Percentiles rank a stretch among this genome's conserved stretches.
phyloP scores from a whole-genome alignment of 2,888 invertebrate species.

The Mythimna impura region DNA sequence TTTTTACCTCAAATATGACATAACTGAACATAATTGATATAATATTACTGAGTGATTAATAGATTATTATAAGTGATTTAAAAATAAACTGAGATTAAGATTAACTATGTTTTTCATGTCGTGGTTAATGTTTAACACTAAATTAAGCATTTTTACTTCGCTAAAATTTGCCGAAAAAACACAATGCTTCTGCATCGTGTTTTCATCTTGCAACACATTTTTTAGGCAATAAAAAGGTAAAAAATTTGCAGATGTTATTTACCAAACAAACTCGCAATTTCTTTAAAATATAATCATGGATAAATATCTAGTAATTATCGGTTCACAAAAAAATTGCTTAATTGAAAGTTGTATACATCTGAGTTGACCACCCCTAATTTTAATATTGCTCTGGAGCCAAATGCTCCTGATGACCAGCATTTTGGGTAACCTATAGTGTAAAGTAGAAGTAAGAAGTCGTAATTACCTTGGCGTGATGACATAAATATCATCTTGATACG shows the following conservation, averaged over 20 bases:
- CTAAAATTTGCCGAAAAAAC: no score
- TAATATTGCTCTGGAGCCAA: background rate
- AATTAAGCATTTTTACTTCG: background rate
- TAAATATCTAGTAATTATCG: background rate
- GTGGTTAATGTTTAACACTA: background rate
- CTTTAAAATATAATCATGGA: background rate
- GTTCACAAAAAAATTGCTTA: background rate
- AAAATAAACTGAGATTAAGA: no score
- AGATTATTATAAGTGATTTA: no score
- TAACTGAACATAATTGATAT: no score
- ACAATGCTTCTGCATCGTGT: no score
- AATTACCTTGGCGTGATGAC: conserved; percentile 89
- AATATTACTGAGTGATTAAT: no score
- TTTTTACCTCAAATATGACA: no score
- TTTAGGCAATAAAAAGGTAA: no score
- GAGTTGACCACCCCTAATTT: background rate
- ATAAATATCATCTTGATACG: conserved; percentile 89
- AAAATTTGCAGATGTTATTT: no score
- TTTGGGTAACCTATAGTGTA: conserved; percentile 7
- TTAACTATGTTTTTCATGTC: background rate
- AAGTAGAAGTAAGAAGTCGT: conserved; percentile 3
- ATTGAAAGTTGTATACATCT: background rate
- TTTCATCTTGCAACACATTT: no score
- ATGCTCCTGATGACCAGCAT: background rate
- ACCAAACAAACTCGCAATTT: no score